Base-by-base conservation (phyloP, 2,797 vertebrate species). In the Anolis apletophallus region DNA sequence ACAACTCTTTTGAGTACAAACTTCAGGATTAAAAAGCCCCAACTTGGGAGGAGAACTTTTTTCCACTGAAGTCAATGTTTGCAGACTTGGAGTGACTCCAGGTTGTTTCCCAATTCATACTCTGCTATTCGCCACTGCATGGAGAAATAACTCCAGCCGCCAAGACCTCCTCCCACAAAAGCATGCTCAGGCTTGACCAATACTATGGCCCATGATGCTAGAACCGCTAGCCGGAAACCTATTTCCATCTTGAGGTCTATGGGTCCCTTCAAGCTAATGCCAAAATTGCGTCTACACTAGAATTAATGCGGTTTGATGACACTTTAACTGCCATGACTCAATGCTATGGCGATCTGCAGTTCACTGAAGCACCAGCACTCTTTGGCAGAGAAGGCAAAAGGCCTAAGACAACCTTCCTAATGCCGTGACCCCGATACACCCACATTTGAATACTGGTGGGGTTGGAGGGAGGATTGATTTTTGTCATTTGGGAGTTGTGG, bases 41-140 rank as follows among this genome's bases (percentile, higher is more conserved):
- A 69, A 36, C 3, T 64, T 23, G 2, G 0, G 0, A 1, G 0
- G 0, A 5, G 26, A 26, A 19, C 40, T 4, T 0, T 61, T n/a
- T 57, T 69, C 21, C 5, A 8, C 17, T 13, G 2, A 59, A 69
- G 32, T 16, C 69, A 50, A 87, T 2, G n/a, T 0, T 52, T 69
- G 55, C 36, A 64, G 9, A 1, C 3, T 64, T 0, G 3, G 14
- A 26, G 7, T 23, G 74, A 34, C 1, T 7, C 13, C 14, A 68
- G 52, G 8, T 34, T 29, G 72, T 54, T 23, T 0, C 0, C 1
- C 40, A 21, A 79, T 80, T 64, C 23, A 40, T 61, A 26, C 8
- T 32, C 9, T 76, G n/a, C 69, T 34, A 40, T n/a, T 46, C 36
- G 5, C 32, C 3, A 55, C 23, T 3, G 29, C 32, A 26, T 40